Evolutionary conservation across 2,888 invertebrate species (phyloP).

Genomic region (Apeira syringaria): DNA sequence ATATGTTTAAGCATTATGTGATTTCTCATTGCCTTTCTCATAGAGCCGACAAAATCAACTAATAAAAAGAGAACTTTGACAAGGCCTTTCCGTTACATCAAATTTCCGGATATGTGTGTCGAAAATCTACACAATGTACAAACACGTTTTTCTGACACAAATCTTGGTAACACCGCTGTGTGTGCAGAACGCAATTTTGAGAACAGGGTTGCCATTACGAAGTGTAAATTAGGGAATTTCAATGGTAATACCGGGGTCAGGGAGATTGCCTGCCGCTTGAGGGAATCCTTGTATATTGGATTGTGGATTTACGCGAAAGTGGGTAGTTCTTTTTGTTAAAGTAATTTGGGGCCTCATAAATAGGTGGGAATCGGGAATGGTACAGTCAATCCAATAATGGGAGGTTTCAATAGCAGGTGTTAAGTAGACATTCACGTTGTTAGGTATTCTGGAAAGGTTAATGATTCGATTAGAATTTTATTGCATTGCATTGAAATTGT

Average conservation of each 20-base stretch:
- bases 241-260: constrained; percentile 46
- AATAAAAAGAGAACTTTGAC: no score
- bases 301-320: constrained; percentile 33
- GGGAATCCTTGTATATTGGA: constrained; percentile 39
- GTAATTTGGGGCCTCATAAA: constrained; percentile 15
- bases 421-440: neutral
- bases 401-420: neutral
- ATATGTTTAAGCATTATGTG: no score
- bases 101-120: no score
- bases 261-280: constrained; percentile 36
- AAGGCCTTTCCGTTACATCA: neutral
- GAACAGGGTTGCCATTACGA: constrained; percentile 39
- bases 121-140: neutral
- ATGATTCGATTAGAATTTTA: neutral
- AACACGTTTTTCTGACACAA: neutral
- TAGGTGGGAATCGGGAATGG: constrained; percentile 4
- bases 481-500: no score
- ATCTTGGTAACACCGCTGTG: constrained; percentile 17
- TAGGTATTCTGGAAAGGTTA: neutral
- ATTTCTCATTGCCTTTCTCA: no score
- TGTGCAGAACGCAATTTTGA: constrained; percentile 27
- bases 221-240: constrained; percentile 51
- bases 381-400: constrained; percentile 7
- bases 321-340: constrained; percentile 17
- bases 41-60: no score